Percentiles rank a stretch among this genome's conserved stretches.
Conservation (phyloP, 2,888 invertebrate genomes). For the Atrina japonica region DNA sequence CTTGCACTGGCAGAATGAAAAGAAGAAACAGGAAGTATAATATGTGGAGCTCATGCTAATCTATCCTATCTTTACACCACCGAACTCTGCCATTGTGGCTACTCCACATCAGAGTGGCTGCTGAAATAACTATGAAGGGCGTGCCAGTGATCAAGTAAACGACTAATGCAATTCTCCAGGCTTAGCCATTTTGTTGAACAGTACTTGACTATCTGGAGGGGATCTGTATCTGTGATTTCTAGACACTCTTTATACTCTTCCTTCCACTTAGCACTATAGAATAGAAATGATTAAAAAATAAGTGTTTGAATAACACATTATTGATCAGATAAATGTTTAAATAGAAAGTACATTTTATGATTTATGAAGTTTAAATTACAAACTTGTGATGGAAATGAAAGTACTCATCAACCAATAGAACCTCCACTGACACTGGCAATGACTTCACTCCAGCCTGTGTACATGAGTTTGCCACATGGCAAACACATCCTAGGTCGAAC, state of each 20-base stretch:
- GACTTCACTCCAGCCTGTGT: conserved; percentile 27
- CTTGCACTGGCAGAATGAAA: conserved; percentile 39
- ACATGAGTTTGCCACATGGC: conserved; percentile 33
- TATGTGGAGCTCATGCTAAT: conserved; percentile 15
- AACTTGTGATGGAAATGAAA: conserved; percentile 38
- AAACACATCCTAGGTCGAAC: neutral
- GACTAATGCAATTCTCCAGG: conserved; percentile 23
- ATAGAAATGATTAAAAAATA: conserved; percentile 2
- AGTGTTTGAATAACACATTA: neutral
- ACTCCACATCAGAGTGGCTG: conserved; percentile 28
- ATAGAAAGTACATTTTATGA: neutral
- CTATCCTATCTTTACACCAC: conserved; percentile 10
- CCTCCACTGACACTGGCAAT: conserved; percentile 25
- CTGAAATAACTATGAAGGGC: conserved; percentile 33
- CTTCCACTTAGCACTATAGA: conserved; percentile 16
- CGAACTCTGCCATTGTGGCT: conserved; percentile 23
- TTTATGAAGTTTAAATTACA: neutral
- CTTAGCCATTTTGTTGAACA: conserved; percentile 41
- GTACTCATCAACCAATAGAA: conserved; percentile 24
- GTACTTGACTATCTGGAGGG: conserved; percentile 41
- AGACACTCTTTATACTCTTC: conserved; percentile 40
- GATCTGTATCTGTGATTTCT: conserved; percentile 43
- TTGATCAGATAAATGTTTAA: too few relatives aligned
- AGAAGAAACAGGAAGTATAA: conserved; percentile 36
- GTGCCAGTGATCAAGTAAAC: conserved; percentile 30